Conservation (phyloP, 1,140 invertebrate genomes). For the Danaus plexippus region DNA sequence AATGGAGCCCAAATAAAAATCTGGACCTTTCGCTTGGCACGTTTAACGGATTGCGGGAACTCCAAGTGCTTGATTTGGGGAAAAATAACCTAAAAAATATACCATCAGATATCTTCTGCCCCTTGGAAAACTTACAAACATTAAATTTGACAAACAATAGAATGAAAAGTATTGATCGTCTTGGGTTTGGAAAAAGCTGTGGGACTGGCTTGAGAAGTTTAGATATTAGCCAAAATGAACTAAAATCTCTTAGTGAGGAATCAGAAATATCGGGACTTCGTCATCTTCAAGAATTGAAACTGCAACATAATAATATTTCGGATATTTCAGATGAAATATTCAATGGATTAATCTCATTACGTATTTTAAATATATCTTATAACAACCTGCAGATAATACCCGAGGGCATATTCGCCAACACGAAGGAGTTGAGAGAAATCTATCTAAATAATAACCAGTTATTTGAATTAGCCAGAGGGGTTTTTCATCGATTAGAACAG, state of each 20-base stretch:
- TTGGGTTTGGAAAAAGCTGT: slow-evolving; percentile 78
- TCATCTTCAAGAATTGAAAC: slow-evolving; percentile 80
- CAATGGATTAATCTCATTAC: slow-evolving; percentile 80
- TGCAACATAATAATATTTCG: slow-evolving; percentile 87
- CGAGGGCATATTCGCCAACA: slow-evolving; percentile 83
- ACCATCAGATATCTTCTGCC: slow-evolving; percentile 83
- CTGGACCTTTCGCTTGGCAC: slow-evolving; percentile 79
- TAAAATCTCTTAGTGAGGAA: slow-evolving; percentile 79
- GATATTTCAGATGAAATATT: slow-evolving; percentile 86
- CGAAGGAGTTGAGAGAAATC: slow-evolving; percentile 84
- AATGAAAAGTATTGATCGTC: slow-evolving; percentile 79
- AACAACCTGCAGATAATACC: slow-evolving; percentile 85
- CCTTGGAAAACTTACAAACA: slow-evolving; percentile 82
- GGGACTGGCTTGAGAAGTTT: slow-evolving; percentile 77
- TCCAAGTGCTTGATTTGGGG: slow-evolving; percentile 83
- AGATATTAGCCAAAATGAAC: slow-evolving; percentile 85
- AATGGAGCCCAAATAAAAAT: slow-evolving; percentile 80
- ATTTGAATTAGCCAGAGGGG: slow-evolving; percentile 82
- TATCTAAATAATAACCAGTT: slow-evolving; percentile 87
- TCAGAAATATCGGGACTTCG: slow-evolving; percentile 80
- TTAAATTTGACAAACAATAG: slow-evolving; percentile 88
- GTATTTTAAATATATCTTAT: slow-evolving; percentile 87
- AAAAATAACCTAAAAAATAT: slow-evolving; percentile 85
- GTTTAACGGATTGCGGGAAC: slow-evolving; percentile 80
- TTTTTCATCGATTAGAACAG: slow-evolving; percentile 87